Conservation (phyloP, 1,140 invertebrate species). For the Chymomyza costata region DNA sequence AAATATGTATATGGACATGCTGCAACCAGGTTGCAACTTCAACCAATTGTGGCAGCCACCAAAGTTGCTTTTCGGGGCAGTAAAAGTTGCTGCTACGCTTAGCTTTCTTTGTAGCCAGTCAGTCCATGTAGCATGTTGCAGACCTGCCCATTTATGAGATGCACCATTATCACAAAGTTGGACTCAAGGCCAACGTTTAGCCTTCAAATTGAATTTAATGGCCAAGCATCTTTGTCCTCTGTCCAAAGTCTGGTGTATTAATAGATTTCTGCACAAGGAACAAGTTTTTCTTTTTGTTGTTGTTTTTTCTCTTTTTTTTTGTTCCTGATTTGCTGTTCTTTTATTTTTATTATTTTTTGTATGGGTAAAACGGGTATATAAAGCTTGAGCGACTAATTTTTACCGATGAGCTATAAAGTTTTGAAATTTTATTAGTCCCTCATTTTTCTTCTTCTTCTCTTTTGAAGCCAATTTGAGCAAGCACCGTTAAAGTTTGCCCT, state of each 20-base stretch:
- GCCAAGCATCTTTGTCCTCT: constrained; percentile 69
- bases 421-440: too few relatives aligned
- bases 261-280: constrained; percentile 57
- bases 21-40: constrained; percentile 8
- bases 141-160: constrained; percentile 32
- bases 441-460: too few relatives aligned
- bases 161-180: constrained; percentile 3
- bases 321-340: too few relatives aligned
- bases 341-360: too few relatives aligned
- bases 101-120: constrained; percentile 19
- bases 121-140: constrained; percentile 16
- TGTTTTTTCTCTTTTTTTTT: too few relatives aligned
- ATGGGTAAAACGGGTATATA: too few relatives aligned
- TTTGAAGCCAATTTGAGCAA: too few relatives aligned
- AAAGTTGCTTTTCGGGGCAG: constrained; percentile 12
- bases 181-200: constrained; percentile 65
- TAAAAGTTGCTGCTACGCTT: constrained; percentile 27
- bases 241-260: constrained; percentile 64
- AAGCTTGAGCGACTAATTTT: too few relatives aligned
- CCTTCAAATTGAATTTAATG: constrained; percentile 74
- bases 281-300: constrained; percentile 42
- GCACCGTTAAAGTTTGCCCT: too few relatives aligned
- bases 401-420: too few relatives aligned
- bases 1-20: constrained; percentile 54
- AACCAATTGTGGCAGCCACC: too few relatives aligned